Base-by-base conservation (phyloP, 2,113 vertebrate genomes). In the Eptesicus fuscus region DNA sequence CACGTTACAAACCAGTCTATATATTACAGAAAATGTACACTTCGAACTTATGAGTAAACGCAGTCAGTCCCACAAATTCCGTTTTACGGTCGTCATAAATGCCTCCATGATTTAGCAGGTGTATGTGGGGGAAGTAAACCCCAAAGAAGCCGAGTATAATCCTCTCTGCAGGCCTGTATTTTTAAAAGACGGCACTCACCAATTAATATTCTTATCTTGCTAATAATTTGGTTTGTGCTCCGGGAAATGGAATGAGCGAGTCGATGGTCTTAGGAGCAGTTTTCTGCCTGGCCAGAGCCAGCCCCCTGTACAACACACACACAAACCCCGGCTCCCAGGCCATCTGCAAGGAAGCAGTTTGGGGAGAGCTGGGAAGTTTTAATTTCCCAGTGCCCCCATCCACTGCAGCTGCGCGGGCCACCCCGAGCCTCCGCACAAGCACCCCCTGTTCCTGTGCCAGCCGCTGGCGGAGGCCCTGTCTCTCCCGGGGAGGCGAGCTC, bases 331-430 rank as follows among this genome's bases (percentile, higher is more conserved):
- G 88, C 97, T 96, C 90, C 94, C 53, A 13, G 95, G 63, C 97
- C 97, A 98, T 97, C 96, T 97, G 95, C 82, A 97, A 94, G 97
- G 97, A 97, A 16, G 93, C 84, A 95, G 97, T 94, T 93, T 56
- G 74, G 97, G 97, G 97, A 98, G 67, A 97, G 82, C 51, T 13
- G 93, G 49, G 73, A 98, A 97, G 83, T 95, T 98, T 98, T 98
- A 92, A 98, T 98, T 98, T 98, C 98, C 97, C 97, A 95, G 16
- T 51, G 88, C 91, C 74, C 79, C 95, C 90, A 95, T 98, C 95
- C 95, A 28, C 85, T 89, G 93, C 97, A 97, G 97, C 98, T 98
- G 97, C 76, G 96, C 77, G 37, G 95, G 90, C 51, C 82, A 61
- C 17, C 70, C 83, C 0, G 0, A 28, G 92, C 63, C 92, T 96